phyloP scores from a whole-genome alignment of 2,797 vertebrate genomes.

The Clamator glandarius region DNA sequence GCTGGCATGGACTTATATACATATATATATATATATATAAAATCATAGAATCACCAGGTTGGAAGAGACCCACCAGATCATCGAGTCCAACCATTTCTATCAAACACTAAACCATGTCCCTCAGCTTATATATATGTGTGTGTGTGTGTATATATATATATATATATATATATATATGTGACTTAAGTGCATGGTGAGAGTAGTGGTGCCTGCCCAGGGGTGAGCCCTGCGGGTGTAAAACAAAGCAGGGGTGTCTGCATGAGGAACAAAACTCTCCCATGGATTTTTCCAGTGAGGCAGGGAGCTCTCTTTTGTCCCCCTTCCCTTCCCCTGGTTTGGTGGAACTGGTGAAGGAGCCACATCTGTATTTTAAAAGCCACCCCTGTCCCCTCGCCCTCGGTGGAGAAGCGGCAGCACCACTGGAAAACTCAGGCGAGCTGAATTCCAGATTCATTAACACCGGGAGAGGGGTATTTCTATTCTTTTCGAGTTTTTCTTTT shows the following conservation, averaged over 20 bases:
- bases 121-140: no score
- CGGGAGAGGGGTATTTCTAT: constrained; percentile 45
- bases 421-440: background rate
- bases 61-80: no score
- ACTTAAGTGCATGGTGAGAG: rapidly evolving
- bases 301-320: no score
- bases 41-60: no score
- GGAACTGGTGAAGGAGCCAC: rapidly evolving
- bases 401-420: background rate
- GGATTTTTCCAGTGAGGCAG: background rate
- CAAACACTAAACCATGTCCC: no score
- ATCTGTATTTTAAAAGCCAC: background rate
- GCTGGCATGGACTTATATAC: no score
- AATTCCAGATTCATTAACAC: constrained; percentile 63
- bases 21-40: no score
- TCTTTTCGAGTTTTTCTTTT: constrained; percentile 61
- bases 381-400: background rate
- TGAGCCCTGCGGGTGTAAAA: rapidly evolving
- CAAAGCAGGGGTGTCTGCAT: rapidly evolving
- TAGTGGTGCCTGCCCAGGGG: background rate
- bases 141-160: no score
- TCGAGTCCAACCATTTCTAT: no score
- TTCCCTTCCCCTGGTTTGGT: background rate
- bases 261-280: rapidly evolving
- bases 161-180: no score